Evolutionary conservation across 2,797 vertebrate species (phyloP).

Genomic region (Sebastes diploproa): DNA sequence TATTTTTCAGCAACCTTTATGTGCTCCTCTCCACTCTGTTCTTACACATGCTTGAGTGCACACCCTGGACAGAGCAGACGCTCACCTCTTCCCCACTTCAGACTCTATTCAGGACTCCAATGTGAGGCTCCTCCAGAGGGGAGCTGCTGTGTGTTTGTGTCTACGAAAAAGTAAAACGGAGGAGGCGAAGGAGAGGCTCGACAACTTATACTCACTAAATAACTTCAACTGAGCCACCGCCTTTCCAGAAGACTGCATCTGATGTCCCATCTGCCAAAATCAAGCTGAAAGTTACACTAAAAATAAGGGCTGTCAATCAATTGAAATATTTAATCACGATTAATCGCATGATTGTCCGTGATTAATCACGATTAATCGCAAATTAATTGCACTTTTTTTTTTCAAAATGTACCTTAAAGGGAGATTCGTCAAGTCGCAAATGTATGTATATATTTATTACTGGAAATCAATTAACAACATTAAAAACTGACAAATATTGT

Average conservation of each 20-base stretch:
- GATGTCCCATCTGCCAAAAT: background rate
- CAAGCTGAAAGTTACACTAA: background rate
- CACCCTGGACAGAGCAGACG: slow-evolving; percentile 1
- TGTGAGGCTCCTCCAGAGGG: slow-evolving; percentile 7
- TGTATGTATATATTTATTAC: too few species aligned
- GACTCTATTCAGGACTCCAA: background rate
- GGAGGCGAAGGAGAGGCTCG: background rate
- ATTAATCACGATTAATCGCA: too few species aligned
- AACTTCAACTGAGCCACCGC: background rate
- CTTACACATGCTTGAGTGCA: background rate
- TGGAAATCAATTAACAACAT: too few species aligned
- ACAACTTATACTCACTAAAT: background rate
- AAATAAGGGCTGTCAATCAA: too few species aligned
- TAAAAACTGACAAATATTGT: too few species aligned
- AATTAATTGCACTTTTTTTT: too few species aligned
- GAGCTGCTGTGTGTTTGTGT: slow-evolving; percentile 5
- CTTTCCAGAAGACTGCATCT: background rate
- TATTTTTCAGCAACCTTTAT: background rate
- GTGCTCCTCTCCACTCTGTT: background rate
- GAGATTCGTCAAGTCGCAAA: too few species aligned
- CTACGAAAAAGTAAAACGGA: background rate
- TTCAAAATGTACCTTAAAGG: too few species aligned
- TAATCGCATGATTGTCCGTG: too few species aligned
- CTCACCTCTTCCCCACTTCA: background rate
- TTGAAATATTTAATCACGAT: too few species aligned